Evolutionary conservation across 2,888 invertebrate genomes (phyloP), one percentile per base, ranked within the genome.

Genomic region (Tachina grossa): DNA sequence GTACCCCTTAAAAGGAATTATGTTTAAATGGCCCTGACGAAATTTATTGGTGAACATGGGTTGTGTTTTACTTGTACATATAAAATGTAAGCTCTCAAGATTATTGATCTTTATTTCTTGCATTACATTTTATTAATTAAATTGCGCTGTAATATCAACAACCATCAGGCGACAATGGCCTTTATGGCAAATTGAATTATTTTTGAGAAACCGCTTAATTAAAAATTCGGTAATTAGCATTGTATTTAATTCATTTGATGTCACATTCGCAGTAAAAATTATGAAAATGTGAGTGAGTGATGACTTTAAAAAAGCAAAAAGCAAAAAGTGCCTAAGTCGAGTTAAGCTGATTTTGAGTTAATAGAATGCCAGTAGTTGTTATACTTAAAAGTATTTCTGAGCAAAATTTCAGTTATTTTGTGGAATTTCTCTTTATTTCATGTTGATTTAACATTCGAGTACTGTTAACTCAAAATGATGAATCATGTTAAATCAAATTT

Each of bases 21-120:
- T 16, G 49, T 59, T n/a, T 47, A 74, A 74, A 68, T 66, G 72
- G 19, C 55, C 72, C 10, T 72, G 72, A 66, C 9, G 4, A 51
- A 66, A 74, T 49, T 41, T 57, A 74, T 80, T 66, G 43, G 31
- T 2, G 16, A 39, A 16, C 16, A 6, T 16, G 53, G 16, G 6
- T 31, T 61, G 16, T 41, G 14, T 31, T 16, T 22, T 22, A 13
- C 43, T 45, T 41, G 22, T n/a, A 19, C n/a, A n/a, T 49, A n/a
- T 9, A 13, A 9, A 31, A 39, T 57, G 31, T 19, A 2, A 39
- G 4, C 63, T 57, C 47, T 55, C 55, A 47, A 41, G 19, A 5
- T 39, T 63, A 65, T 63, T 63, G 63, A 71, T 51, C 31, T 31
- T 31, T 31, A 31, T 31, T 57, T 5, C 22, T 31, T 31, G 11